Base-by-base conservation (phyloP, 2,888 invertebrate genomes). In the Helleia helle region DNA sequence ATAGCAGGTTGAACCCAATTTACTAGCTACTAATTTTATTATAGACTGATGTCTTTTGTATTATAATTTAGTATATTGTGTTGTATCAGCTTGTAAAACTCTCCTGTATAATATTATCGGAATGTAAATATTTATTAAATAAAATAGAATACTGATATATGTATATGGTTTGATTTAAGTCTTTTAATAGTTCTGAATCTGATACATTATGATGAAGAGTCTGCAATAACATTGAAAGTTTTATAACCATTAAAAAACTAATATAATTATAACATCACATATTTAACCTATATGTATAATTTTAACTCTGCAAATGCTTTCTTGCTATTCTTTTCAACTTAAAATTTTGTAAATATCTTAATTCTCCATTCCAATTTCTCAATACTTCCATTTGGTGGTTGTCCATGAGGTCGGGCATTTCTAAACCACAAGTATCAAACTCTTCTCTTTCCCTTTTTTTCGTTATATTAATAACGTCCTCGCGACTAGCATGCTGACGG, bases 401-500 rank as follows among this genome's bases (percentile, higher is more conserved):
- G 59, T 89, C 87, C 54, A 90, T 62, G 42, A 93, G 71, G 66
- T 93, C 90, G 1, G 93, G 92, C 56, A 93, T 87, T 87, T 95
- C 94, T 57, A 95, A 75, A 17, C 95, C 95, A 58, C 91, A 91
- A 0, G 89, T 88, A 44, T 90, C 84, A 60, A 90, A 95, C 61
- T 95, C 94, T 46, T 90, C 88, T 5, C 57, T 72, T 56, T 96
- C 95, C 38, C 87, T 87, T 56, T 93, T 89, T 49, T 90, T 86
- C 0, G 92, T 93, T 55, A 94, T 89, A 55, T 89, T 89, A 31
- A 96, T 91, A 6, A 92, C 87, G 69, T 93, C 91, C 69, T 93
- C 90, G 44, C 96, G 86, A 50, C 90, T 91, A 0, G 91, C 92
- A 71, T 95, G 94, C 59, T 95, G 95, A 8, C 90, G 85, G 51